Percentiles rank a stretch among this genome's conserved stretches.
Evolutionary conservation across 2,888 invertebrate species (phyloP).

Genomic region (Hypselothyrea guttata): DNA sequence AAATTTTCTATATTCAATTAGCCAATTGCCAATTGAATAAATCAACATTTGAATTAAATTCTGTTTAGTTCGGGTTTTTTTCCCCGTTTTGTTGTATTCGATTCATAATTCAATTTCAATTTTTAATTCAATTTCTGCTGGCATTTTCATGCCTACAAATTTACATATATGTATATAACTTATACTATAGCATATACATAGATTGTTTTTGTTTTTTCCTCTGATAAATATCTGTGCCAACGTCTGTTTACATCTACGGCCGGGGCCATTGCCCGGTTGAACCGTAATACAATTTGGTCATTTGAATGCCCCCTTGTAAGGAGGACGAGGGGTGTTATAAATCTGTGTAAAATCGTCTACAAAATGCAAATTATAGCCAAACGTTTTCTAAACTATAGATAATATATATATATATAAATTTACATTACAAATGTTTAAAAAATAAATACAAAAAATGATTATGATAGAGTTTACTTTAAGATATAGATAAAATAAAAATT

Average conservation of each 20-base stretch:
- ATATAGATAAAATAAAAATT: too few species aligned
- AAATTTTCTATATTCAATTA: conserved; percentile 9
- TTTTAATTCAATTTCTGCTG: not conserved
- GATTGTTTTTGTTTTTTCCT: not conserved
- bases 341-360: too few species aligned
- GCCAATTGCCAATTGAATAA: conserved; percentile 14
- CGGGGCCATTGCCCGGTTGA: conserved; percentile 43
- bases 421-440: too few species aligned
- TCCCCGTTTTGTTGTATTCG: not conserved
- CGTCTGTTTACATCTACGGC: conserved; percentile 42
- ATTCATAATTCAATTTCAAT: conserved; percentile 12
- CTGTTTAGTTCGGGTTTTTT: too few species aligned
- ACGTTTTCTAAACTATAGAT: too few species aligned
- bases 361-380: too few species aligned
- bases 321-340: too few species aligned
- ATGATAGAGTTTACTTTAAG: too few species aligned
- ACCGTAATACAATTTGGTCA: conserved; percentile 22
- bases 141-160: not conserved
- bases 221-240: conserved; percentile 9
- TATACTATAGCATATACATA: too few species aligned
- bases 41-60: conserved; percentile 16
- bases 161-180: too few species aligned
- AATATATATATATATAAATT: too few species aligned
- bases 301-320: not conserved
- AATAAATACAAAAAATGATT: too few species aligned